Evolutionary conservation across 2,888 invertebrate species (phyloP).

Genomic region (Labia minor): DNA sequence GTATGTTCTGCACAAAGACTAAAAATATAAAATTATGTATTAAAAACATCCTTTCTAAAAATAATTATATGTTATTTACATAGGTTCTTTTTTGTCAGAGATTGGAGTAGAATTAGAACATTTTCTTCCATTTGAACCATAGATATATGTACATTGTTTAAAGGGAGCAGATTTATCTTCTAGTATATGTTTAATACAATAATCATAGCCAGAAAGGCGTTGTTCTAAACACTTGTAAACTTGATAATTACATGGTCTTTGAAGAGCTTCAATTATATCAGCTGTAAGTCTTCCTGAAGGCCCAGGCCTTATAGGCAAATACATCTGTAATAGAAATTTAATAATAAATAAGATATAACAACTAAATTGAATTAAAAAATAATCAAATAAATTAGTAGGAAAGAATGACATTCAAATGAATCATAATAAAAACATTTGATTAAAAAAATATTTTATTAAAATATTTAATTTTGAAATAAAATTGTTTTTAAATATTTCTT

Average conservation of each 20-base stretch:
- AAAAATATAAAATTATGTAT: conserved; percentile 18
- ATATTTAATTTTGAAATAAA: no score
- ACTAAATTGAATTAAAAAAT: no score
- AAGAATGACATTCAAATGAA: no score
- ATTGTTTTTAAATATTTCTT: no score
- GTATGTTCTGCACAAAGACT: conserved; percentile 62
- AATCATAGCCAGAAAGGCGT: conserved; percentile 59
- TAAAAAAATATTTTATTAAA: no score
- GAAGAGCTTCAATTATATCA: conserved; percentile 1
- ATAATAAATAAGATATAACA: neutral
- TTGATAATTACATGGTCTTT: conserved; percentile 17
- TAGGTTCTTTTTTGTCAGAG: conserved; percentile 56
- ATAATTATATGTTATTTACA: conserved; percentile 35
- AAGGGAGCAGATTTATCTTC: conserved; percentile 75
- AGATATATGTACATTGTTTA: conserved; percentile 64
- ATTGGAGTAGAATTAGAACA: conserved; percentile 70
- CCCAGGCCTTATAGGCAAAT: neutral
- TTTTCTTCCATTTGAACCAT: conserved; percentile 55
- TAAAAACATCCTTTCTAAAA: neutral
- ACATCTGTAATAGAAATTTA: neutral
- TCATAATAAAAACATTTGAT: no score
- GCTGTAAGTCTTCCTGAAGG: neutral
- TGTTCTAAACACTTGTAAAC: conserved; percentile 56
- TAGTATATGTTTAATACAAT: conserved; percentile 73
- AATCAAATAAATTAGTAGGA: no score